These are phyloP conservation scores for Agonopterix arenella DNA, from an alignment of 2,888 invertebrate species.

Conservation along the genomic window DNA sequence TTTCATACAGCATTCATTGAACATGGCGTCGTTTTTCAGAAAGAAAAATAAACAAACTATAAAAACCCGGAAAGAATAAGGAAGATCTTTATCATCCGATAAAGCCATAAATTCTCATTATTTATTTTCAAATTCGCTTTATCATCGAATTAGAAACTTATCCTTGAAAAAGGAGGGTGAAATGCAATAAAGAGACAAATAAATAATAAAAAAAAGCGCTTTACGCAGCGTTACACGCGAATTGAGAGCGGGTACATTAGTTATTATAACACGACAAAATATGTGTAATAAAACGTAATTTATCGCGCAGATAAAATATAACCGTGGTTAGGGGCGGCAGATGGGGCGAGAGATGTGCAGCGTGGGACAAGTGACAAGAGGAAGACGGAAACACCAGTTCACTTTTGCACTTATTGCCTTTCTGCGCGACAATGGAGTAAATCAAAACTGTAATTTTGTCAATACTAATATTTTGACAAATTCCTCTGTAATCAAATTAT, in stretches of 20 bases:
- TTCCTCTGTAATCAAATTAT: no score
- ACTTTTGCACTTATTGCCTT: no score
- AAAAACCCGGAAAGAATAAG: no score
- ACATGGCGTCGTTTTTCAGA: no score
- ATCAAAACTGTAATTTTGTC: no score
- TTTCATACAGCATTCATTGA: no score
- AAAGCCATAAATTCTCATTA: slow-evolving; percentile 9
- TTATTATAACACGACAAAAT: slow-evolving; percentile 79
- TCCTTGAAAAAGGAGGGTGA: slow-evolving; percentile 33
- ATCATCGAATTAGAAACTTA: slow-evolving; percentile 29
- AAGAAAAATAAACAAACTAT: no score
- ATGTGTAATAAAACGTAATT: slow-evolving; percentile 78
- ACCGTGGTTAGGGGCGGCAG: slow-evolving; percentile 74
- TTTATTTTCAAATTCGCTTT: slow-evolving; percentile 12
- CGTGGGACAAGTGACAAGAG: slow-evolving; percentile 18
- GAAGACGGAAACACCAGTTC: not conserved
- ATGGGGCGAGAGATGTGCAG: slow-evolving; percentile 54
- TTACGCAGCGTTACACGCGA: slow-evolving; percentile 70
- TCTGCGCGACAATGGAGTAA: no score
- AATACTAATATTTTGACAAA: no score
- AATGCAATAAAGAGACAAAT: slow-evolving; percentile 54
- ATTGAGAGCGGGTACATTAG: slow-evolving; percentile 76
- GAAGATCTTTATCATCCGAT: not conserved
- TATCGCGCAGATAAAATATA: slow-evolving; percentile 76
- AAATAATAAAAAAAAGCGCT: slow-evolving; percentile 63